Percentiles rank a stretch among this genome's conserved stretches.
phyloP scores from a whole-genome alignment of 2,888 invertebrate genomes.

The Hemaris fuciformis region DNA sequence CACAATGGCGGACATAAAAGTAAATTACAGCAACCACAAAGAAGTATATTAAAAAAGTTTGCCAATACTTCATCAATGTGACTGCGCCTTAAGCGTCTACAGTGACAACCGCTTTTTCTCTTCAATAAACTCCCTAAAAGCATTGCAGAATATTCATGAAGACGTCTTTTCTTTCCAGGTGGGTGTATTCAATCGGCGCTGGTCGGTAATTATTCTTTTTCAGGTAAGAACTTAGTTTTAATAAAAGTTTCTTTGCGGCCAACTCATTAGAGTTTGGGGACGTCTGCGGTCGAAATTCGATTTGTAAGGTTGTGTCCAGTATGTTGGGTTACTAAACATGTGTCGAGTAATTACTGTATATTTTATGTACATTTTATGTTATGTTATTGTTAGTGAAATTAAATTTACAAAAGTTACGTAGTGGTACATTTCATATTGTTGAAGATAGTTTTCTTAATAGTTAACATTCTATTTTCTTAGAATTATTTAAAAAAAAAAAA shows the following conservation, averaged over 20 bases:
- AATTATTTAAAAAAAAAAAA: too few species aligned
- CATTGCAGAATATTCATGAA: constrained; percentile 77
- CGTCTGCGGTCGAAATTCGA: constrained; percentile 38
- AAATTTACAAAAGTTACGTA: too few species aligned
- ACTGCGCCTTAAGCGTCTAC: constrained; percentile 27
- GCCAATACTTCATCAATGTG: background rate
- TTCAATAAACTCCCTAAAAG: constrained; percentile 76
- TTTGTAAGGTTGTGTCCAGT: constrained; percentile 17
- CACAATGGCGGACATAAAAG: background rate
- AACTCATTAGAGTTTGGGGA: constrained; percentile 41
- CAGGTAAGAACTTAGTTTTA: constrained; percentile 53
- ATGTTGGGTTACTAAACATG: background rate
- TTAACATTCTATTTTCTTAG: too few species aligned
- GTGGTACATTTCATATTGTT: too few species aligned
- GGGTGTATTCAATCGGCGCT: constrained; percentile 63
- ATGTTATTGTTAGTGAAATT: too few species aligned
- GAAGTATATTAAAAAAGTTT: background rate
- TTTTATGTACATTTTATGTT: too few species aligned
- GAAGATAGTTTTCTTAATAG: too few species aligned
- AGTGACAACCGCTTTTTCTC: constrained; percentile 47
- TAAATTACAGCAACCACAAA: background rate
- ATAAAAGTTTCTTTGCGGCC: constrained; percentile 34
- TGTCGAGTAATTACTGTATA: background rate
- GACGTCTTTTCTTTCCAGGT: constrained; percentile 75
- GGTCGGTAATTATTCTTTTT: constrained; percentile 48